phyloP scores from a whole-genome alignment of 2,797 vertebrate genomes.

The Allobates femoralis region DNA sequence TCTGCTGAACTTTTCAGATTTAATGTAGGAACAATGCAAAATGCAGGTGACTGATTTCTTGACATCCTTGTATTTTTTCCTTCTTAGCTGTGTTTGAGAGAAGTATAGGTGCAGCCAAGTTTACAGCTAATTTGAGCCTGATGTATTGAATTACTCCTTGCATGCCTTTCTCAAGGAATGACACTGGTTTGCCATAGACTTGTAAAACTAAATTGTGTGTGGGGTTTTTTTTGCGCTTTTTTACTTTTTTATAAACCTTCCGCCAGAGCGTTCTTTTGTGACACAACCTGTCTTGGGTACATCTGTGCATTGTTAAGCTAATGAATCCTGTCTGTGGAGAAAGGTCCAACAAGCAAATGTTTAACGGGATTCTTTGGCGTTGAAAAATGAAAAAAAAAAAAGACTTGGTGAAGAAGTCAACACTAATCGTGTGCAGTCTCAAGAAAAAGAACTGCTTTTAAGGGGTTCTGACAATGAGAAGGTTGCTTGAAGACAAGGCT shows the following conservation, averaged over 20 bases:
- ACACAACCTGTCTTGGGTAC: slow-evolving; percentile 52
- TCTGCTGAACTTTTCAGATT: neutral
- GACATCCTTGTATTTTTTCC: neutral
- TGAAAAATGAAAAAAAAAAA: slow-evolving; percentile 15
- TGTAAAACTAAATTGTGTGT: slow-evolving; percentile 42
- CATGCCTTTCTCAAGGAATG: slow-evolving; percentile 44
- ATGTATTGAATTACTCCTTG: slow-evolving; percentile 43
- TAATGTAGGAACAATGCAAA: neutral
- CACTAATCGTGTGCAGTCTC: slow-evolving; percentile 36
- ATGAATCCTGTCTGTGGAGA: slow-evolving; percentile 50
- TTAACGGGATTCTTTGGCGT: slow-evolving; percentile 51
- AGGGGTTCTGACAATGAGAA: slow-evolving; percentile 32
- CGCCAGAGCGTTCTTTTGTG: slow-evolving; percentile 43
- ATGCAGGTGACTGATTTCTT: slow-evolving; percentile 31
- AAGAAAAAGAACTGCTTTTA: slow-evolving; percentile 37
- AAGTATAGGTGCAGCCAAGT: slow-evolving; percentile 39
- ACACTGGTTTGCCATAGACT: slow-evolving; percentile 44
- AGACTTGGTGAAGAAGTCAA: slow-evolving; percentile 21
- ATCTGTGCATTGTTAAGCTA: slow-evolving; percentile 57
- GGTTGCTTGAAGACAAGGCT: slow-evolving; percentile 33
- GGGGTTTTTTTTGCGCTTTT: slow-evolving; percentile 47
- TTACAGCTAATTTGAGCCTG: slow-evolving; percentile 45
- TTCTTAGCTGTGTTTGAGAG: slow-evolving; percentile 27
- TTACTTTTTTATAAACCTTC: slow-evolving; percentile 40
- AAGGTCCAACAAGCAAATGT: slow-evolving; percentile 40